Evolutionary conservation across 2,113 vertebrate genomes (phyloP).

Genomic region (Centropus unirufus): DNA sequence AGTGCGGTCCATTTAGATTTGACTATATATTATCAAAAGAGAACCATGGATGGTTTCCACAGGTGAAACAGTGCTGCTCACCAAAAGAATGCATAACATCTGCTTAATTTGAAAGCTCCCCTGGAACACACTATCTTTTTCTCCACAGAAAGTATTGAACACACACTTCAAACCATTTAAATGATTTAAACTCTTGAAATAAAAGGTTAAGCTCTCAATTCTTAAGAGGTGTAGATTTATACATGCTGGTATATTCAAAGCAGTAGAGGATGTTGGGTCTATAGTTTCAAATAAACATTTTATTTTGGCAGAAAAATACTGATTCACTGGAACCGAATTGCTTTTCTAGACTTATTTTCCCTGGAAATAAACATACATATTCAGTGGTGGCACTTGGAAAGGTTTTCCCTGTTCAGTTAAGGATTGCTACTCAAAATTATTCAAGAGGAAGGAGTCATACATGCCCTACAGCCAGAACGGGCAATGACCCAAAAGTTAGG

Average conservation of each 20-base stretch:
- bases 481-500: neutral
- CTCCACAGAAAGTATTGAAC: neutral
- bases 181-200: neutral
- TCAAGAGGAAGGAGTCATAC: neutral
- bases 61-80: neutral
- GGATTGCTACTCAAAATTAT: neutral
- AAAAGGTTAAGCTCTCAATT: neutral
- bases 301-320: neutral
- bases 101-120: neutral
- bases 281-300: neutral
- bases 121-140: neutral
- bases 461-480: neutral
- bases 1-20: neutral
- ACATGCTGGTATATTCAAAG: neutral
- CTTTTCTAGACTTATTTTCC: neutral
- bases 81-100: neutral
- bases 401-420: neutral
- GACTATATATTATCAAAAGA: neutral
- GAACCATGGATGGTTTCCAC: neutral
- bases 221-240: neutral
- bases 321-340: neutral
- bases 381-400: neutral
- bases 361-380: neutral
- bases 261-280: neutral
- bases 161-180: neutral